Evolutionary conservation across 1,140 invertebrate species (phyloP), one percentile per base, ranked within the genome.

Genomic region (Galleria mellonella): DNA sequence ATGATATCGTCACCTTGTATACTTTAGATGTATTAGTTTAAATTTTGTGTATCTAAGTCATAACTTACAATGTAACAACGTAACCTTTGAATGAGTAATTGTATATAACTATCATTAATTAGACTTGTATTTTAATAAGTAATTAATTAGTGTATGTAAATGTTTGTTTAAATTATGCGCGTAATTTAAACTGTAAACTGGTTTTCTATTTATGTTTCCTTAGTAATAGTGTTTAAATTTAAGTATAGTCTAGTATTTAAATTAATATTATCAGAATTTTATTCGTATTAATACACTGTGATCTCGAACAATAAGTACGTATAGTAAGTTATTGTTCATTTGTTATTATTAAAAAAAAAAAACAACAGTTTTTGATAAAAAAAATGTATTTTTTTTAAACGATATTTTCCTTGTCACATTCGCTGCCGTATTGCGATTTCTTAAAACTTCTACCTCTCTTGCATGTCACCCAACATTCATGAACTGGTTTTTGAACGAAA

Each of bases 391-490:
- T 36, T 12, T 36, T 49, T 50, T 55, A 66, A 39, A 77, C 55
- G 17, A 66, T 37, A 28, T 76, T 83, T 31, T 56, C 35, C 27
- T 45, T 47, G 32, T 71, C 60, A 41, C 76, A 82, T 9, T 64
- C 61, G 10, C 39, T 39, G 2, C 66, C 63, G 15, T 62, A 84
- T 1, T 51, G 48, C 6, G 66, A 67, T 46, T 78, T 82, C 44
- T 83, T 84, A 44, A 84, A 84, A 35, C 74, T 81, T 32, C 81
- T 64, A 6, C 81, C 81, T 4, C 81, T 58, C 55, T 84, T 84
- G 50, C 81, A 84, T 0, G 81, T 84, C 23, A 84, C 81, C 81
- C 77, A 84, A 39, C 81, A 84, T 60, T 84, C 81, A 42, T 84
- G 76, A 0, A 55, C 55, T 10, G 81, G 81, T 54, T 82, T 84